Percentiles rank a stretch among this genome's conserved stretches.
These are phyloP conservation scores for Abrostola triplasia DNA, from an alignment of 2,888 invertebrate species.

Conservation along the genomic window DNA sequence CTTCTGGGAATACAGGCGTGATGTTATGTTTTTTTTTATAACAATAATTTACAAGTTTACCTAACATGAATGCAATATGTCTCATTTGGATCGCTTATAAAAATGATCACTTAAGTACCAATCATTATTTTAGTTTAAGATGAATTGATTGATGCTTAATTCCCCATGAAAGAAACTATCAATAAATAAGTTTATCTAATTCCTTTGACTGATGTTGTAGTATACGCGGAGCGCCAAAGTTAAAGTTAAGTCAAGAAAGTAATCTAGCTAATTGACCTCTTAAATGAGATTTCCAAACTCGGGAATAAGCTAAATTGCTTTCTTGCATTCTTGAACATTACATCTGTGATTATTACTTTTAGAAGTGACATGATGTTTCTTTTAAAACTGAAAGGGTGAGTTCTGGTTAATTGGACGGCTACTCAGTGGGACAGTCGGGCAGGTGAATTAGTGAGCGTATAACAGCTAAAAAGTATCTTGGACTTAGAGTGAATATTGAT, in stretches of 20 bases:
- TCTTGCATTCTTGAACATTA: conserved; percentile 1
- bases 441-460: conserved; percentile 50
- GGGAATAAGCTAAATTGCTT: conserved; percentile 17
- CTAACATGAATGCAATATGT: too few species aligned
- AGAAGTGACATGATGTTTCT: neutral
- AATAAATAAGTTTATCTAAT: conserved; percentile 31
- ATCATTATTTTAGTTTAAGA: too few species aligned
- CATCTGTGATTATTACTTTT: neutral
- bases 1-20: too few species aligned
- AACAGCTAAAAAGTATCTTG: conserved; percentile 52
- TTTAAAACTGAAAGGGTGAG: conserved; percentile 9
- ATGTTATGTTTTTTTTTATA: too few species aligned
- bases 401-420: conserved; percentile 25
- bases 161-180: neutral
- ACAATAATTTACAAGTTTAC: too few species aligned
- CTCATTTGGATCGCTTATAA: too few species aligned
- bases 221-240: conserved; percentile 11
- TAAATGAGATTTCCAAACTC: conserved; percentile 24
- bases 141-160: too few species aligned
- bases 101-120: too few species aligned
- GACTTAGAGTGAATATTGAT: conserved; percentile 69
- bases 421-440: conserved; percentile 10
- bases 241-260: conserved; percentile 21
- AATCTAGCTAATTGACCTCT: conserved; percentile 32
- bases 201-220: conserved; percentile 17